Evolutionary conservation across 2,797 vertebrate species (phyloP), one percentile per base, ranked within the genome.

Genomic region (Mionectes olivaceus): DNA sequence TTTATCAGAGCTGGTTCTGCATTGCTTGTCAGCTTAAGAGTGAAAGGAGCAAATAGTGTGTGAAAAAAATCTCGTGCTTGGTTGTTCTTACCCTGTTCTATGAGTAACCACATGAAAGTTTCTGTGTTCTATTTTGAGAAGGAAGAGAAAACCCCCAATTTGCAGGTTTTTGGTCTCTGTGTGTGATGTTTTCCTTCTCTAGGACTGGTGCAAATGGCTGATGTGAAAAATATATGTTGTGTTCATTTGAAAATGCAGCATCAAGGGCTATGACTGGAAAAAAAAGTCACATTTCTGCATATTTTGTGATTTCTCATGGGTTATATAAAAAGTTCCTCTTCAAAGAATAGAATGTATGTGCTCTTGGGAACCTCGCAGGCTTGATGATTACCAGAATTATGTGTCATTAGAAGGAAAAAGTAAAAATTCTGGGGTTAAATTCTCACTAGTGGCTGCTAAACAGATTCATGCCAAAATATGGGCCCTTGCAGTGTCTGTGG

Each of bases 21-120:
- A 47, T 59, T 84, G 33, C 41, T 71, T 78, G 3, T 18, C 46
- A 73, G 57, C 35, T 71, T 73, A 46, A 81, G 82, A 95, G 89
- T 93, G 91, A 96, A 96, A 96, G 78, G 78, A 87, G n/a, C 63
- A 74, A 78, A 8, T 12, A 75, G 47, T 28, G 76, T 23, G 7
- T 91, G 81, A 89, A 92, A 85, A 92, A 79, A 55, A 7, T 6
- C 41, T 65, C 87, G 13, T 67, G 46, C 64, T 80, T 80, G 33
- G 60, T 79, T 92, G n/a, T 78, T 92, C 69, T 53, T 80, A 46
- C 53, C 10, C 43, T 39, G 10, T 75, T 81, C 50, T 60, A 0
- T 0, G 5, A 86, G 75, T 63, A 94, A 84, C 80, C 87, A 79
- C 83, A 80, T 83, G 37, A 89, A 91, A 90, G 52, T 74, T 73